Conservation (phyloP, 2,113 vertebrate genomes). For the Microcebus ravelobensis region DNA sequence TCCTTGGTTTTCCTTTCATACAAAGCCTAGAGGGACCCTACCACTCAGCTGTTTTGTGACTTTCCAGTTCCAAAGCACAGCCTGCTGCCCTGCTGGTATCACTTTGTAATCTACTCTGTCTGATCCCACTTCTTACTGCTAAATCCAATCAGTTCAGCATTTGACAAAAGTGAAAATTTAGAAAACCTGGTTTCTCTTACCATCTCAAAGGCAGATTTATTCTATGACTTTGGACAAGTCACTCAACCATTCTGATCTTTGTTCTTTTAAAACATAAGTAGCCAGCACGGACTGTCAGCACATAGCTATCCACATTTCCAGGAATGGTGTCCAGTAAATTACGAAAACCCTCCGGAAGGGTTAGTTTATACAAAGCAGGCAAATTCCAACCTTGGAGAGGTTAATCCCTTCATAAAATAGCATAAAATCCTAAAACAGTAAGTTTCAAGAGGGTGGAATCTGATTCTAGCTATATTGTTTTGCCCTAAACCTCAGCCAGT, state of each 20-base stretch:
- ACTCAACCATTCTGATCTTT: slow-evolving; percentile 36
- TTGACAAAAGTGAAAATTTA: neutral
- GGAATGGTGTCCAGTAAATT: neutral
- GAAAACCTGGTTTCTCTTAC: slow-evolving; percentile 40
- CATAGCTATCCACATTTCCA: neutral
- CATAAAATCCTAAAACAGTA: slow-evolving; percentile 16
- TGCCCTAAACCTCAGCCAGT: slow-evolving; percentile 1
- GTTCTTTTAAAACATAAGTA: slow-evolving; percentile 33
- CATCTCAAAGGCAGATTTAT: slow-evolving; percentile 28
- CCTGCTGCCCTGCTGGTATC: neutral
- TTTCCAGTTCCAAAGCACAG: neutral
- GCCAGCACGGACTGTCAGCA: neutral
- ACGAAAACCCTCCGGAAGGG: slow-evolving; percentile 12
- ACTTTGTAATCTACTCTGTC: neutral
- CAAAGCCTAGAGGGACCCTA: neutral
- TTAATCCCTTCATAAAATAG: slow-evolving; percentile 57
- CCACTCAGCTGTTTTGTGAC: neutral
- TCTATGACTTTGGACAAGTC: slow-evolving; percentile 34
- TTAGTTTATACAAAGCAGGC: slow-evolving; percentile 39
- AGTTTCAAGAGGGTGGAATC: neutral
- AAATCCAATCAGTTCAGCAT: neutral
- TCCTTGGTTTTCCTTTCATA: neutral
- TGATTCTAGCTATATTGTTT: neutral
- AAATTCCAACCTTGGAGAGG: slow-evolving; percentile 58
- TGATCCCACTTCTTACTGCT: neutral